phyloP scores from a whole-genome alignment of 2,797 vertebrate species.

The Menidia menidia region DNA sequence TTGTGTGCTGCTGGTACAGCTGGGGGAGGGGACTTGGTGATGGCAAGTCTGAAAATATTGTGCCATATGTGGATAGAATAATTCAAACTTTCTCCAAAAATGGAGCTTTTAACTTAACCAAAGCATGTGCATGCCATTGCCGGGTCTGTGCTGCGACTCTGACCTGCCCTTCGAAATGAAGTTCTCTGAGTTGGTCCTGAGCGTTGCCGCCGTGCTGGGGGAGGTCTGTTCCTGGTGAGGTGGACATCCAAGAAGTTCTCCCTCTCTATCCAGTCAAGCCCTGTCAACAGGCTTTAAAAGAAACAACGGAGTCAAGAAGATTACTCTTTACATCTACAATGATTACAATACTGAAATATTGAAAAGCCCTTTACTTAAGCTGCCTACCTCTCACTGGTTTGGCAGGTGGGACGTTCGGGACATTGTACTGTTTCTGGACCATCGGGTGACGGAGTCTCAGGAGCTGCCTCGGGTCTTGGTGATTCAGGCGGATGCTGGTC shows the following conservation, averaged over 20 bases:
- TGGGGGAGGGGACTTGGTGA: conserved; percentile 81
- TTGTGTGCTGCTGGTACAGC: conserved; percentile 78
- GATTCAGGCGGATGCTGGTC: conserved; percentile 74
- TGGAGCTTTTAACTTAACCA: neutral
- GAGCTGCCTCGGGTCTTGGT: conserved; percentile 52
- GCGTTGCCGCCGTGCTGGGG: conserved; percentile 83
- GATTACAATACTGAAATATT: neutral
- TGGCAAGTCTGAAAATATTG: conserved; percentile 75
- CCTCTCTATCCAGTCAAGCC: conserved; percentile 86
- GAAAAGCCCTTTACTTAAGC: neutral
- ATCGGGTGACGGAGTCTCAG: conserved; percentile 81
- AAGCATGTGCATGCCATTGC: neutral
- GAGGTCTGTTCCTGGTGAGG: conserved; percentile 86
- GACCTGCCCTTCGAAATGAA: conserved; percentile 83
- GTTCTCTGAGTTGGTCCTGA: conserved; percentile 82
- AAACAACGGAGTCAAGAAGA: conserved; percentile 16
- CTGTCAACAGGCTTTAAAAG: conserved; percentile 78
- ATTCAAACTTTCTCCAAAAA: neutral
- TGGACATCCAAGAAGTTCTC: conserved; percentile 87
- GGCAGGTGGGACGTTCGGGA: conserved; percentile 79
- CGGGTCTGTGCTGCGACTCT: conserved; percentile 12
- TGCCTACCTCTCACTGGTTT: conserved; percentile 81
- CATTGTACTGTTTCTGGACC: conserved; percentile 86
- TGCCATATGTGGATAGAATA: conserved; percentile 5
- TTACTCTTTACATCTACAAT: neutral